A percentile compares a stretch with the other conserved stretches of the same genome.
These are phyloP conservation scores for Bucco capensis DNA, from an alignment of 2,113 vertebrate genomes.

Conservation along the genomic window DNA sequence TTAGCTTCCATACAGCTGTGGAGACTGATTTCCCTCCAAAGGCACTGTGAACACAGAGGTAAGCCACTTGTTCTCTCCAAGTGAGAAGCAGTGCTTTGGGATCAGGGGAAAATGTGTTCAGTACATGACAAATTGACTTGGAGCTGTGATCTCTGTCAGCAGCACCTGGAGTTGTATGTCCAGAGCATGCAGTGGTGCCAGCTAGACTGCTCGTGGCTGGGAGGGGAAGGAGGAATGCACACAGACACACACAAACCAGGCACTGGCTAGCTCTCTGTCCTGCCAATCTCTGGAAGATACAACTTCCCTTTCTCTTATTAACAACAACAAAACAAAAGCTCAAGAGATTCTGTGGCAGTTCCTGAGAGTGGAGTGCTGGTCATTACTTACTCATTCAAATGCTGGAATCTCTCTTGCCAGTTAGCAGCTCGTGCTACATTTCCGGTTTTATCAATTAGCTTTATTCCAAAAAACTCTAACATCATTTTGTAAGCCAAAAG, in stretches of 20 bases:
- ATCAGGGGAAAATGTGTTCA: background rate
- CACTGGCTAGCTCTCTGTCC: background rate
- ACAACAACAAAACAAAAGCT: background rate
- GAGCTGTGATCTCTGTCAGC: background rate
- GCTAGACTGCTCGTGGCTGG: background rate
- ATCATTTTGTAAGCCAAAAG: slow-evolving; percentile 93
- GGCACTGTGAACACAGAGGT: background rate
- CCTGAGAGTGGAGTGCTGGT: background rate
- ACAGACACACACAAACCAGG: background rate
- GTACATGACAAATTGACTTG: background rate
- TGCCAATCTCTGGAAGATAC: background rate
- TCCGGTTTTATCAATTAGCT: slow-evolving; percentile 91
- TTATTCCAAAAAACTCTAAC: slow-evolving; percentile 97
- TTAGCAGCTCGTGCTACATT: slow-evolving; percentile 87
- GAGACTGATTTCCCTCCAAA: background rate
- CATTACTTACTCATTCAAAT: slow-evolving; percentile 93
- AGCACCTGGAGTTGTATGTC: background rate
- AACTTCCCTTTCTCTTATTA: background rate
- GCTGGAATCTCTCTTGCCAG: slow-evolving; percentile 94
- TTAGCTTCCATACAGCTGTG: background rate
- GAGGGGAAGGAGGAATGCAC: background rate
- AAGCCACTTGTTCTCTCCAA: background rate
- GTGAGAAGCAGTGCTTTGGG: background rate
- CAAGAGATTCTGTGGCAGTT: background rate
- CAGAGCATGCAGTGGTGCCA: background rate